phyloP scores from a whole-genome alignment of 2,113 vertebrate species.

The Mormoops blainvillei region DNA sequence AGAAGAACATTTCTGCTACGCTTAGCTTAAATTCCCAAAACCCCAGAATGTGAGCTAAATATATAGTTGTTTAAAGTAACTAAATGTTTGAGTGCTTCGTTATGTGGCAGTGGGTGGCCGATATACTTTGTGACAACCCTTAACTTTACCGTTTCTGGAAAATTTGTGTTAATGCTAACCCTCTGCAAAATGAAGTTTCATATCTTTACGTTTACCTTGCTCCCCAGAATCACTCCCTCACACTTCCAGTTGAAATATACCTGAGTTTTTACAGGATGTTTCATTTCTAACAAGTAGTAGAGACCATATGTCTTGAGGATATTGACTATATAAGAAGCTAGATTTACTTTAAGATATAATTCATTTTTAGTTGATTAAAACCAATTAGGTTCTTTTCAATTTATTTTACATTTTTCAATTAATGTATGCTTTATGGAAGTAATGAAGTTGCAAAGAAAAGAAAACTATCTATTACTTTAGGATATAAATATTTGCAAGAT shows the following conservation, averaged over 20 bases:
- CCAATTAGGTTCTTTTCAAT: conserved; percentile 38
- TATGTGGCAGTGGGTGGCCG: background rate
- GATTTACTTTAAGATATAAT: background rate
- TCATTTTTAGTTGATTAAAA: conserved; percentile 39
- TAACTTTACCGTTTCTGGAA: background rate
- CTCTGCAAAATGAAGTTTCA: background rate
- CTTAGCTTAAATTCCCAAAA: background rate
- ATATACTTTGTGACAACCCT: background rate
- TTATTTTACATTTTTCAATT: conserved; percentile 34
- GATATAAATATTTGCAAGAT: conserved; percentile 46
- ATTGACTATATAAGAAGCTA: background rate
- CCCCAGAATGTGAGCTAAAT: background rate
- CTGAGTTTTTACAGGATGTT: background rate
- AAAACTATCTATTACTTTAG: background rate
- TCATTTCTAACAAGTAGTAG: background rate
- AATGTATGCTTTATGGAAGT: conserved; percentile 26
- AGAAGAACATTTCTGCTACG: background rate
- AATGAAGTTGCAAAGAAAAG: conserved; percentile 36
- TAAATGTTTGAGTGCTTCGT: background rate
- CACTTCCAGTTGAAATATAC: background rate
- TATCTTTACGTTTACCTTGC: background rate
- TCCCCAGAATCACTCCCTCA: background rate
- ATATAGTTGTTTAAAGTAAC: background rate
- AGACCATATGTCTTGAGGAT: background rate
- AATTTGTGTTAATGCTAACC: background rate